Base-by-base conservation (phyloP, 2,888 invertebrate genomes). In the Physocephala rufipes region DNA sequence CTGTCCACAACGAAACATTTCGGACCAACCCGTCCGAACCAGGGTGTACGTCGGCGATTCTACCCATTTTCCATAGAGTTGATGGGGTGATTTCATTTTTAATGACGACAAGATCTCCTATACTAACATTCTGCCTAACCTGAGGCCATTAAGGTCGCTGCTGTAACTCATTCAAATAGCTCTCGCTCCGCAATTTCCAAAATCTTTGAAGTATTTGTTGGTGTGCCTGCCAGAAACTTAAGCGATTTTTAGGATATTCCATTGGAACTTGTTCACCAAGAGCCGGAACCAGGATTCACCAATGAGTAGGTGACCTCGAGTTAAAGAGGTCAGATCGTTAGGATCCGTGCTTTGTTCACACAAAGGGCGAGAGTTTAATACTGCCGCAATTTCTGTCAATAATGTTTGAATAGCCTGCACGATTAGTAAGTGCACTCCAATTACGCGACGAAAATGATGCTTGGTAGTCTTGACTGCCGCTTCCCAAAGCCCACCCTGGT, bases 141-240 rank as follows among this genome's bases (percentile, higher is more conserved):
- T 75, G 62, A 5, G 67, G 63, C 73, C 71, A 73, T 64, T 75
- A 74, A 28, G 74, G 71, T 13, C 71, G 70, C 36, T 73, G 74
- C 45, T 73, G 71, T 2, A 74, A 69, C 49, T 71, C 67, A 13
- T 72, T 71, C 4, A 72, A 61, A 47, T 74, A 74, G 9, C 67
- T 71, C n/a, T 68, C 62, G 21, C 74, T 73, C 72, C 74, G 72
- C n/a, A 73, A 62, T 24, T 74, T 71, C 74, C 73, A 73, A 24
- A 75, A 71, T 30, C 73, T 67, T 64, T 74, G 69, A 0, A 26
- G 43, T 1, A 74, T 47, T 45, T 53, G 59, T 30, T 75, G 73
- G 9, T 62, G 69, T 36, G 24, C 9, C 36, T 69, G 72, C 62
- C 72, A 72, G 45, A 65, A 69, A 28, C 55, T 65, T n/a, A 69